Percentiles rank a stretch among this genome's conserved stretches.
Conservation (phyloP, 2,888 invertebrate species). For the Ectemnius continuus region DNA sequence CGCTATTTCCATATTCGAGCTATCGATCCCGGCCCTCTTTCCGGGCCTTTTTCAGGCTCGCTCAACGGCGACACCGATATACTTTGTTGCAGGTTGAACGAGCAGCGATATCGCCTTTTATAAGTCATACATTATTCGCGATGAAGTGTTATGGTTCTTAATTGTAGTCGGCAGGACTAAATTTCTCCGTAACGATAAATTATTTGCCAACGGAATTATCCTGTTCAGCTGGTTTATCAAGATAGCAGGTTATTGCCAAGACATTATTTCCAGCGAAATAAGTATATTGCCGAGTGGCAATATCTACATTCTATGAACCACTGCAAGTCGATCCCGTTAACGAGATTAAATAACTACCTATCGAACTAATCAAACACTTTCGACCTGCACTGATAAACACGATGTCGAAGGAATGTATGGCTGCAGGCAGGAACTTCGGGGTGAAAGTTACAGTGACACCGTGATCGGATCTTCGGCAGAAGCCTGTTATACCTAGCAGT, state of each 20-base stretch:
- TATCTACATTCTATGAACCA: too few relatives aligned
- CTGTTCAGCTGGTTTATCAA: background rate
- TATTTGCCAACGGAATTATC: background rate
- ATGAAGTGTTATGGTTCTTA: conserved; percentile 7
- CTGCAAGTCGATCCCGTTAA: too few relatives aligned
- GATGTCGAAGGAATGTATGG: too few relatives aligned
- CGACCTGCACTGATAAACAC: too few relatives aligned
- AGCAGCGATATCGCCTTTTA: background rate
- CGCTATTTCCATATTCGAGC: conserved; percentile 39
- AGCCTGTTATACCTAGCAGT: background rate
- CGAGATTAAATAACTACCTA: too few relatives aligned
- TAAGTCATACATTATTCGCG: background rate
- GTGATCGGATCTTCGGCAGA: background rate
- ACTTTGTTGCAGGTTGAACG: background rate
- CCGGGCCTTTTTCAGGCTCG: background rate
- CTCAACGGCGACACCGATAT: background rate
- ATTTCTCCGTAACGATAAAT: background rate
- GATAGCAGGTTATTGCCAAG: background rate
- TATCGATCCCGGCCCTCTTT: too few relatives aligned
- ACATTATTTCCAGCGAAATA: too few relatives aligned
- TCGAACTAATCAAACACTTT: too few relatives aligned
- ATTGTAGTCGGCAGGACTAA: background rate
- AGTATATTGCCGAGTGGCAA: too few relatives aligned
- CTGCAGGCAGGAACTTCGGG: too few relatives aligned
- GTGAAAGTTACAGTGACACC: too few relatives aligned